A percentile compares a stretch with the other conserved stretches of the same genome.
Conservation (phyloP, 2,113 vertebrate species). For the Melanocharis versteri region DNA sequence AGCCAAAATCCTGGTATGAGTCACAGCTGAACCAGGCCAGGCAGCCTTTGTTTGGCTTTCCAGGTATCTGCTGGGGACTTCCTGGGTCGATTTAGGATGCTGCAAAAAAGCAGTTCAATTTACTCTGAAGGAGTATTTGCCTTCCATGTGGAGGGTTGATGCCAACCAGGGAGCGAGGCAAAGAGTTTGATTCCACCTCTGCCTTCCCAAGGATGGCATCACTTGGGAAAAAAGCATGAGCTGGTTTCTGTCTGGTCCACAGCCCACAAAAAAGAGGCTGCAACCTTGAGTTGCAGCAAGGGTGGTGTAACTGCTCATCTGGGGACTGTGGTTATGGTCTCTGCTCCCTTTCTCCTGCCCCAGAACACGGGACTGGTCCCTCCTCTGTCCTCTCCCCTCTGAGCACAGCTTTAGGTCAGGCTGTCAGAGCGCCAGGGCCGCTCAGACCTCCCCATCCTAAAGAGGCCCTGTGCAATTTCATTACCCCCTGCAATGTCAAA, state of each 20-base stretch:
- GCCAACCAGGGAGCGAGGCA: background rate
- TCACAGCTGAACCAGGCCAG: background rate
- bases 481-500: slow-evolving; percentile 43
- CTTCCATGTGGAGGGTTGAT: accelerated
- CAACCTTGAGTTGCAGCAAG: background rate
- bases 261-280: background rate
- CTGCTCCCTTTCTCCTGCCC: background rate
- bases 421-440: background rate
- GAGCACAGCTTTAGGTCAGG: background rate
- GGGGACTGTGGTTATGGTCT: background rate
- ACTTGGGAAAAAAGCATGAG: background rate
- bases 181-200: background rate
- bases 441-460: background rate
- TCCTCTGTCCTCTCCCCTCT: background rate
- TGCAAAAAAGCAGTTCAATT: background rate
- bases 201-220: background rate
- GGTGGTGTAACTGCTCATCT: background rate
- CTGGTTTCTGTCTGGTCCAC: background rate
- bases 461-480: background rate
- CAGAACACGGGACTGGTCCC: background rate
- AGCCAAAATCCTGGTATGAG: background rate
- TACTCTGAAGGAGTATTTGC: background rate
- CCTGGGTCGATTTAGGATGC: background rate
- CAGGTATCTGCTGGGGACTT: background rate
- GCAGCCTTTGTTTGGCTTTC: background rate